Conservation (phyloP, 1,140 invertebrate species). For the Lysiphlebus fabarum region DNA sequence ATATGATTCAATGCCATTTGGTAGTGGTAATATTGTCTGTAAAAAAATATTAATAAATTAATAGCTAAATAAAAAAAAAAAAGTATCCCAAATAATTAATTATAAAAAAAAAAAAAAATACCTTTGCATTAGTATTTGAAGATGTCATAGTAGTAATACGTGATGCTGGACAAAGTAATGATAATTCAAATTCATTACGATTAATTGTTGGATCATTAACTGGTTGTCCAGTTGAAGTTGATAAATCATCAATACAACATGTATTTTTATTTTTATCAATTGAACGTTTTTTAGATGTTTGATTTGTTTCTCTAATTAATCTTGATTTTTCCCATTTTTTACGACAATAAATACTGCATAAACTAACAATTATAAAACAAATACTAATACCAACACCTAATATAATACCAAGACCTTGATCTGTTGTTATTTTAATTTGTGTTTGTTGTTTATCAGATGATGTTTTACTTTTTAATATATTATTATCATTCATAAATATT, state of each 20-base stretch:
- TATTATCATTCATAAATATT: conserved; percentile 39
- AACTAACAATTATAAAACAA: conserved; percentile 45
- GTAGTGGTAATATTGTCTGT: conserved; percentile 2
- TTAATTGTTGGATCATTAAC: conserved; percentile 26
- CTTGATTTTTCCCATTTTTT: conserved; percentile 45
- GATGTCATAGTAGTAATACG: conserved; percentile 34
- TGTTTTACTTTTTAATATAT: conserved; percentile 34
- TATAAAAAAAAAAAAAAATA: conserved; percentile 20
- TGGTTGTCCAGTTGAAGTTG: conserved; percentile 43
- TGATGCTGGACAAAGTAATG: conserved; percentile 45
- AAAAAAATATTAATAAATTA: background rate
- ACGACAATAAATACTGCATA: conserved; percentile 50
- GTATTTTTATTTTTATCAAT: conserved; percentile 42
- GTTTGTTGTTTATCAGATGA: conserved; percentile 41
- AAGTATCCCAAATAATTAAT: background rate
- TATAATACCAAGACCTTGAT: conserved; percentile 51
- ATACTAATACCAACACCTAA: conserved; percentile 49
- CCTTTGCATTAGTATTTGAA: conserved; percentile 44
- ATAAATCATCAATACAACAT: conserved; percentile 46
- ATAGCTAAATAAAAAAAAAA: background rate
- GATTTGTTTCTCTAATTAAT: conserved; percentile 37
- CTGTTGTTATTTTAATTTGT: conserved; percentile 39
- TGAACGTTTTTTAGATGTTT: conserved; percentile 39
- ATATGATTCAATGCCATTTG: conserved; percentile 52
- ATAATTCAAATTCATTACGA: conserved; percentile 47